These are phyloP conservation scores for Naso thynnoides DNA, from an alignment of 2,797 vertebrate species.

Conservation along the genomic window DNA sequence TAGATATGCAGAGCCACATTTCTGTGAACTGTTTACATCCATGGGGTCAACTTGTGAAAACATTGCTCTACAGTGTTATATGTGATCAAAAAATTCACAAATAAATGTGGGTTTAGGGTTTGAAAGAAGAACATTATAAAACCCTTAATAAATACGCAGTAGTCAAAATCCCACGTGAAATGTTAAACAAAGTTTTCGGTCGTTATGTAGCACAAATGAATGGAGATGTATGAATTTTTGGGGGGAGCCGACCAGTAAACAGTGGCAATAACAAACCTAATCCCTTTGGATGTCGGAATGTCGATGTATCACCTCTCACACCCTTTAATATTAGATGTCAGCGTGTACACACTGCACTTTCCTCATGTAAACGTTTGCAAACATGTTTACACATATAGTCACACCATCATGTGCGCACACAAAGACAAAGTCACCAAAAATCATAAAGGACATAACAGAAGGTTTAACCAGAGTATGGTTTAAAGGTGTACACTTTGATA, in stretches of 20 bases:
- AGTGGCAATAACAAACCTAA: background rate
- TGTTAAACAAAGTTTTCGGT: background rate
- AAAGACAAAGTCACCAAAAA: background rate
- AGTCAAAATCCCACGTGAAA: background rate
- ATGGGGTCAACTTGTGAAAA: background rate
- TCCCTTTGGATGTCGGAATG: conserved; percentile 14
- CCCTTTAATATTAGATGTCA: background rate
- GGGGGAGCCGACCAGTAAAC: background rate
- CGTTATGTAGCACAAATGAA: background rate
- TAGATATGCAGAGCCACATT: too few relatives aligned
- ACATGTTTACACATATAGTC: background rate
- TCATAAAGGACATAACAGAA: background rate
- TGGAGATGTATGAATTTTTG: background rate
- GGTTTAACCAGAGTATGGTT: background rate
- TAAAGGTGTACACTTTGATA: conserved; percentile 2
- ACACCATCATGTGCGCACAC: too few relatives aligned
- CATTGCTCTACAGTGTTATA: background rate
- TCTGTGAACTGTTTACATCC: background rate
- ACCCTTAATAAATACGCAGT: background rate
- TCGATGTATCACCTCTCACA: background rate
- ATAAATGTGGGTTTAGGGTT: background rate
- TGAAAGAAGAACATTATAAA: background rate
- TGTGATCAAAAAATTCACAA: background rate
- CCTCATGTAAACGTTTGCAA: too few relatives aligned
- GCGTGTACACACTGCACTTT: conserved; percentile 2